A percentile compares a stretch with the other conserved stretches of the same genome.
Evolutionary conservation across 1,140 invertebrate genomes (phyloP).

Genomic region (Platorchestia sp.): DNA sequence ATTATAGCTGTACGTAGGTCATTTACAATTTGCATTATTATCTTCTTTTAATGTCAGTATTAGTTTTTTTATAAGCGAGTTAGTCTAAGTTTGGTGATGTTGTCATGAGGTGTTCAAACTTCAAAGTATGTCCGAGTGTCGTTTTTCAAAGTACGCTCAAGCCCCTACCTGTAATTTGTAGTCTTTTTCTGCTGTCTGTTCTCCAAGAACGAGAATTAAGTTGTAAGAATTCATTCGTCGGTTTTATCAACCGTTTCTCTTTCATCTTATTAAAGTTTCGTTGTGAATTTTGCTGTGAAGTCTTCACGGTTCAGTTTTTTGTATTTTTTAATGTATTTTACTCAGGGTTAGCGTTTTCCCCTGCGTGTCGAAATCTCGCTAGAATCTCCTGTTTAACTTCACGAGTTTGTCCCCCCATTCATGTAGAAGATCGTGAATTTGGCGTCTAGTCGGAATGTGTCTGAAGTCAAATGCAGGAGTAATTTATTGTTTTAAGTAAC

Average conservation of each 20-base stretch:
- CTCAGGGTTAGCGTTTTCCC: background rate
- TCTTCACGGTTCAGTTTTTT: background rate
- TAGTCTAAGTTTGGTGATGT: background rate
- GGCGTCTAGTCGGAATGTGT: background rate
- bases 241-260: too few relatives aligned
- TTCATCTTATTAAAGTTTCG: background rate
- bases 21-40: background rate
- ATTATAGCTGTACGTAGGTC: background rate
- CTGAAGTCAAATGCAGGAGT: background rate
- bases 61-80: background rate
- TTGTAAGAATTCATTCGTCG: background rate
- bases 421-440: background rate
- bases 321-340: background rate
- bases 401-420: background rate
- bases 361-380: background rate
- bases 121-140: too few relatives aligned
- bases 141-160: background rate
- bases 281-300: background rate
- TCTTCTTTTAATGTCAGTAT: background rate
- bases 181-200: background rate
- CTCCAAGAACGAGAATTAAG: background rate
- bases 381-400: background rate
- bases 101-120: background rate
- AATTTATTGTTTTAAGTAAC: background rate
- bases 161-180: background rate